A percentile compares a stretch with the other conserved stretches of the same genome.
phyloP scores from a whole-genome alignment of 2,797 vertebrate genomes.

The Caiman crocodilus region DNA sequence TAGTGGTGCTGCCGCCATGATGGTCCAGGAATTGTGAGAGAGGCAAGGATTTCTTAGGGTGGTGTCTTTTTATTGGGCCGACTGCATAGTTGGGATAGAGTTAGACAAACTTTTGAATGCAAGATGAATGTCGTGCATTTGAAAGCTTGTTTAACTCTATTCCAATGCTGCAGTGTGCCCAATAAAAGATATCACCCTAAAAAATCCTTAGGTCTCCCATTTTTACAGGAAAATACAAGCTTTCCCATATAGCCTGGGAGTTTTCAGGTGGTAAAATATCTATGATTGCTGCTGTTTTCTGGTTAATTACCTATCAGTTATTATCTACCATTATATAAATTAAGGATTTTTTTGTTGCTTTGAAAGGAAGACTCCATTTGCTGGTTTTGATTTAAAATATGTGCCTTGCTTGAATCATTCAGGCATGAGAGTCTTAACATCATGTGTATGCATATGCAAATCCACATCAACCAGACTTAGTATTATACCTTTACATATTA shows the following conservation, averaged over 20 bases:
- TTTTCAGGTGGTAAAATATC: not conserved
- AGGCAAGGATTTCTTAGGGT: too few relatives aligned
- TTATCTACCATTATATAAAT: not conserved
- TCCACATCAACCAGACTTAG: not conserved
- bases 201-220: too few relatives aligned
- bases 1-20: too few relatives aligned
- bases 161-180: too few relatives aligned
- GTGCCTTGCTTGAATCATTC: not conserved
- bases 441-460: not conserved
- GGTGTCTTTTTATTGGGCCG: too few relatives aligned
- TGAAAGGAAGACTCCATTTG: not conserved
- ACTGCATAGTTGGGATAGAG: too few relatives aligned
- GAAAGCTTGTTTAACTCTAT: too few relatives aligned
- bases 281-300: not conserved
- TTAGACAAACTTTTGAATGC: too few relatives aligned
- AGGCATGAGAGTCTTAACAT: not conserved
- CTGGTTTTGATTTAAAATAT: not conserved
- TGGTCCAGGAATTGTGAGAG: too few relatives aligned
- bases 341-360: not conserved
- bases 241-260: not conserved
- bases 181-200: too few relatives aligned
- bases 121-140: too few relatives aligned
- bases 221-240: not conserved
- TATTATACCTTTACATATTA: not conserved
- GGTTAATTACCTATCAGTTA: not conserved